phyloP scores from a whole-genome alignment of 2,113 vertebrate genomes.

The Vidua chalybeata region DNA sequence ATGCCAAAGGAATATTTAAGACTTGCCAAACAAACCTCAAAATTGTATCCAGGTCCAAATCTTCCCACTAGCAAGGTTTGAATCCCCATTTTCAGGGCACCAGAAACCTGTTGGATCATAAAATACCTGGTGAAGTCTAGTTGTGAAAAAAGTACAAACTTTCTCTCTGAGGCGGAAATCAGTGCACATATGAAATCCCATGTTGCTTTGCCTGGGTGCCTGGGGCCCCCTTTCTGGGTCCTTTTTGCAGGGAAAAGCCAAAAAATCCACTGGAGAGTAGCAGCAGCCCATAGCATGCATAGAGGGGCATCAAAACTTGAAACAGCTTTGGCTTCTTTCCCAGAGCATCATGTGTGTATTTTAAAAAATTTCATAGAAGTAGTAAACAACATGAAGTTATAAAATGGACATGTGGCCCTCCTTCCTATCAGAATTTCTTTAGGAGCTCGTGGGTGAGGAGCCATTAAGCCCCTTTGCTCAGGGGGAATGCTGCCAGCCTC shows the following conservation, averaged over 20 bases:
- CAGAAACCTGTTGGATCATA: neutral
- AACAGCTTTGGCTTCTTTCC: slow-evolving; percentile 1
- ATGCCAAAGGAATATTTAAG: neutral
- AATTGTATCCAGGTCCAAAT: neutral
- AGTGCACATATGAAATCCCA: neutral
- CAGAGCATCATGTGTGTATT: neutral
- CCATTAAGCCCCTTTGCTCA: neutral
- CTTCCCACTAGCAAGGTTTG: neutral
- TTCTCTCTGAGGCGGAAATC: neutral
- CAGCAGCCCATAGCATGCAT: neutral
- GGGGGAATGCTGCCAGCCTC: neutral
- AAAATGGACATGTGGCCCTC: neutral
- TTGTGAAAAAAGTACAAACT: neutral
- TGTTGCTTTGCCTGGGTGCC: neutral
- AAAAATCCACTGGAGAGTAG: neutral
- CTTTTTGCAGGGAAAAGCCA: neutral
- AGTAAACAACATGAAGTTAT: neutral
- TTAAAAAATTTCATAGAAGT: neutral
- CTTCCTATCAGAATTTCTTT: neutral
- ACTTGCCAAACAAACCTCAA: neutral
- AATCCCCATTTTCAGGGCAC: neutral
- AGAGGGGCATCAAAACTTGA: neutral
- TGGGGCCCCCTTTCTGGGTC: neutral
- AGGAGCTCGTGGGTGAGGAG: rapidly evolving
- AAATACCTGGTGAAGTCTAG: neutral